Evolutionary conservation across 1,140 invertebrate species (phyloP).

Genomic region (Formica exsecta): DNA sequence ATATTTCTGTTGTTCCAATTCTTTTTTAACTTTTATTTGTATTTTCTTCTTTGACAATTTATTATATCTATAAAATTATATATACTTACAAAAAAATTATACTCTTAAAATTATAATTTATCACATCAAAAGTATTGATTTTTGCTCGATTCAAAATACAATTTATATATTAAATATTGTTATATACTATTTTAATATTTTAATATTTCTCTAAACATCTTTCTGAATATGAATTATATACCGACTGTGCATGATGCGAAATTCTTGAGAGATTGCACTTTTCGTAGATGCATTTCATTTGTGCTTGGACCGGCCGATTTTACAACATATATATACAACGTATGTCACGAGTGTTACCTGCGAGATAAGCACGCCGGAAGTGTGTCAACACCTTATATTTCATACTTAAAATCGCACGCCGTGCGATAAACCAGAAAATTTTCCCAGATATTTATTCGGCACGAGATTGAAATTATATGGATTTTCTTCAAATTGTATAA

Average conservation of each 20-base stretch:
- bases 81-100: not conserved
- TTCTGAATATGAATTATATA: not conserved
- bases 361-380: slow-evolving; percentile 65
- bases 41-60: not conserved
- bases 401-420: slow-evolving; percentile 3
- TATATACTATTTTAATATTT: too few species aligned
- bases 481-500: too few species aligned
- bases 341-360: slow-evolving; percentile 42
- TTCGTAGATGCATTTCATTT: slow-evolving; percentile 7
- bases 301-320: not conserved
- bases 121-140: not conserved
- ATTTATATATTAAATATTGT: not conserved
- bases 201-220: not conserved
- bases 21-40: not conserved
- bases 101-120: not conserved
- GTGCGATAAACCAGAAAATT: slow-evolving; percentile 18
- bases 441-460: not conserved
- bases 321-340: not conserved
- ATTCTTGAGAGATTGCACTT: not conserved
- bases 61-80: not conserved
- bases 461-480: not conserved
- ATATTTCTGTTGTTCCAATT: not conserved
- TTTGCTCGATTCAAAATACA: not conserved
- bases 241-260: not conserved
- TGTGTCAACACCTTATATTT: slow-evolving; percentile 55